Conservation (phyloP, 2,797 vertebrate species). For the Pseudochaenichthys georgianus region DNA sequence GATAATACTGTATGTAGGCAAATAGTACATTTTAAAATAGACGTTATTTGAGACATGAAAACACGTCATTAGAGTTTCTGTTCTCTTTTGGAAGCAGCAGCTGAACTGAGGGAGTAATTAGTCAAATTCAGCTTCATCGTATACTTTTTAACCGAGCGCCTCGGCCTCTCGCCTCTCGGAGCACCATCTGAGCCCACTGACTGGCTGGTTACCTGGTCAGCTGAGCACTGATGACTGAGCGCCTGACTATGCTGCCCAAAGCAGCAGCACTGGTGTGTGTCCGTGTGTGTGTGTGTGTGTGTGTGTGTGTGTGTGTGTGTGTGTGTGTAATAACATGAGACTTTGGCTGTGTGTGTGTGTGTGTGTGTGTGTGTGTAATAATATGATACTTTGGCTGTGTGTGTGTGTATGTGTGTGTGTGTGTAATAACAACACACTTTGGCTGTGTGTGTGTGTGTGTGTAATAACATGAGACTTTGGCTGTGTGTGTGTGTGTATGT, state of each 20-base stretch:
- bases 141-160: conserved; percentile 30
- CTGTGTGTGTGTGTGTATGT: background rate
- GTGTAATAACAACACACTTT: too few relatives aligned
- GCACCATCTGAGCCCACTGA: conserved; percentile 48
- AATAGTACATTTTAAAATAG: conserved; percentile 10
- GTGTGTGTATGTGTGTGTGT: too few relatives aligned
- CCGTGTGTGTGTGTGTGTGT: too few relatives aligned
- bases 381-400: too few relatives aligned
- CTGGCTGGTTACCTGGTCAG: conserved; percentile 74
- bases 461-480: too few relatives aligned
- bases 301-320: too few relatives aligned
- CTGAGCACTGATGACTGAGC: conserved; percentile 74
- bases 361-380: too few relatives aligned
- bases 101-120: conserved; percentile 45
- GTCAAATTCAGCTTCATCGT: conserved; percentile 43
- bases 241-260: conserved; percentile 47
- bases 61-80: conserved; percentile 23
- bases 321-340: background rate
- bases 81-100: conserved; percentile 29
- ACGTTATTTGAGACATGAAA: conserved; percentile 30
- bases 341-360: background rate
- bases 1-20: background rate
- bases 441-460: too few relatives aligned
- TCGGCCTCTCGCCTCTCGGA: conserved; percentile 60
- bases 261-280: too few relatives aligned